These are phyloP conservation scores for Nyctereutes procyonoides DNA, from an alignment of 2,113 vertebrate species.

Conservation along the genomic window DNA sequence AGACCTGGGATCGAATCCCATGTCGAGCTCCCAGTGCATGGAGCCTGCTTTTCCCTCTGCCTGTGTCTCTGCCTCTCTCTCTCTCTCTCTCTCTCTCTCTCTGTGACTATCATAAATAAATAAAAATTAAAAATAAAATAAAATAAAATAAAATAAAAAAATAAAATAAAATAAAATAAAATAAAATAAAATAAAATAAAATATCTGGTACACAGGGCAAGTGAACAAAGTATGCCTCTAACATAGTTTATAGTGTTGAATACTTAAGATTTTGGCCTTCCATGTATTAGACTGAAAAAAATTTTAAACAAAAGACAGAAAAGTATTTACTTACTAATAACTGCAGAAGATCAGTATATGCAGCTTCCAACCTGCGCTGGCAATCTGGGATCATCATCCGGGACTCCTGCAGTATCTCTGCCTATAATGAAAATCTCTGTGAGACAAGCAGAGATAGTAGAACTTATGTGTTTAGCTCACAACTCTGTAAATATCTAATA, in stretches of 20 bases:
- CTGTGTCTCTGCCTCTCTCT: no score
- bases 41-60: no score
- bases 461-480: slow-evolving; percentile 30
- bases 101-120: no score
- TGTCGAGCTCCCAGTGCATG: no score
- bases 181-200: no score
- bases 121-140: no score
- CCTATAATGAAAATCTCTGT: slow-evolving; percentile 85
- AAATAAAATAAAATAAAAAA: no score
- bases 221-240: slow-evolving; percentile 10
- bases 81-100: no score
- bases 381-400: slow-evolving; percentile 99
- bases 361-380: slow-evolving; percentile 92
- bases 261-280: neutral
- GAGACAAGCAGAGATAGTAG: neutral
- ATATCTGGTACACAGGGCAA: neutral
- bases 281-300: neutral
- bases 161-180: no score
- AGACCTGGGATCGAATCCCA: no score
- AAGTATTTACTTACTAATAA: slow-evolving; percentile 90
- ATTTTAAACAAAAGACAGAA: neutral
- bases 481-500: neutral
- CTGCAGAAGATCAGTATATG: slow-evolving; percentile 92
- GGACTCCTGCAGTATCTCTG: slow-evolving; percentile 95
- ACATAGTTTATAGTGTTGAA: neutral